Percentiles rank a stretch among this genome's conserved stretches.
phyloP scores from a whole-genome alignment of 2,888 invertebrate genomes.

The Leucoma salicis region DNA sequence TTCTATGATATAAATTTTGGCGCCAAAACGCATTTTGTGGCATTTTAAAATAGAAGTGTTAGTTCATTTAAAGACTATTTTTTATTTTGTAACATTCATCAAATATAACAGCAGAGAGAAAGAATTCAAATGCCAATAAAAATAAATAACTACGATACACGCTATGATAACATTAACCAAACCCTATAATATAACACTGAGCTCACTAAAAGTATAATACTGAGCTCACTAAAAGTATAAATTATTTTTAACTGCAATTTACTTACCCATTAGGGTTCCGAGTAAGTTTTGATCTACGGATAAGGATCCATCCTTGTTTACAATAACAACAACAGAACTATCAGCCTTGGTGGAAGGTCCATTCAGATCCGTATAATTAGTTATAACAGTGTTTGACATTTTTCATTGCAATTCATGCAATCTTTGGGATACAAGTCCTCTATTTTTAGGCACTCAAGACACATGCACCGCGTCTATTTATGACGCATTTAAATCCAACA shows the following conservation, averaged over 20 bases:
- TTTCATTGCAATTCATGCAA: slow-evolving; percentile 58
- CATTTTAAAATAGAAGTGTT: no score
- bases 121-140: no score
- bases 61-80: no score
- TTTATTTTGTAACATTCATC: no score
- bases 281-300: slow-evolving; percentile 91
- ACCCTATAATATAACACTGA: no score
- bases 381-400: slow-evolving; percentile 81
- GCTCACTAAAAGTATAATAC: no score
- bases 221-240: no score
- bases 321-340: slow-evolving; percentile 91
- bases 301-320: slow-evolving; percentile 92
- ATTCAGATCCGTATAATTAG: slow-evolving; percentile 78
- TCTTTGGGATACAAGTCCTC: slow-evolving; percentile 59
- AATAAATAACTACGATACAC: no score
- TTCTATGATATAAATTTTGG: slow-evolving; percentile 22
- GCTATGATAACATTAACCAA: no score
- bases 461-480: slow-evolving; percentile 72
- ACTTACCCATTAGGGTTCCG: slow-evolving; percentile 90
- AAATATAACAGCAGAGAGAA: no score
- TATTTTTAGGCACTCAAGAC: slow-evolving; percentile 70
- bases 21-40: slow-evolving; percentile 38
- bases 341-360: slow-evolving; percentile 81
- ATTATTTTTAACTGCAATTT: no score
- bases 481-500: slow-evolving; percentile 64